Percentiles rank a stretch among this genome's conserved stretches.
Conservation (phyloP, 2,888 invertebrate species). For the Oligia strigilis region DNA sequence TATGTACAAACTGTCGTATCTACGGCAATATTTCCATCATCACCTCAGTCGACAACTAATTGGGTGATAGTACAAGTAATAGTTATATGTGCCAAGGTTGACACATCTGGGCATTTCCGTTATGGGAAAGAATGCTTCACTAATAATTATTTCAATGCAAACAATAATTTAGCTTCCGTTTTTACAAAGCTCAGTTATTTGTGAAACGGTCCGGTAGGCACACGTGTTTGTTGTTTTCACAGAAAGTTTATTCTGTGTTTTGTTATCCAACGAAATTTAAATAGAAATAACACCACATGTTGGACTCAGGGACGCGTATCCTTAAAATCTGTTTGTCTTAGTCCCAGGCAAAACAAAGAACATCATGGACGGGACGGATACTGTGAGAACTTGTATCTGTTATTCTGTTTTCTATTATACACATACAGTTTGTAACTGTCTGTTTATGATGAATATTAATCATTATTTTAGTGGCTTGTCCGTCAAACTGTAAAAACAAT, state of each 20-base stretch:
- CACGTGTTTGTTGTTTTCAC: constrained; percentile 76
- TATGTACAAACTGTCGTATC: not conserved
- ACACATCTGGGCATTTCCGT: constrained; percentile 40
- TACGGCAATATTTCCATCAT: not conserved
- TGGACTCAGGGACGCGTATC: constrained; percentile 68
- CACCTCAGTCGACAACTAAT: not conserved
- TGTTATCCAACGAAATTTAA: constrained; percentile 76
- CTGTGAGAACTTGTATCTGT: constrained; percentile 75
- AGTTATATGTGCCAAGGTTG: constrained; percentile 9
- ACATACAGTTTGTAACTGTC: constrained; percentile 49
- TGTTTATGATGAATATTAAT: constrained; percentile 56
- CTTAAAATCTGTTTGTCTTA: constrained; percentile 81
- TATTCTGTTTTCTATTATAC: constrained; percentile 72
- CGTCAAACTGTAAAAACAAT: constrained; percentile 54
- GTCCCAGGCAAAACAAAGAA: constrained; percentile 77
- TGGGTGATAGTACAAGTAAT: not conserved
- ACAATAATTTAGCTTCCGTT: constrained; percentile 56
- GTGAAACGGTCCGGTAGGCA: constrained; percentile 56
- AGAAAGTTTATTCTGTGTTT: constrained; percentile 78
- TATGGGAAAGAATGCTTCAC: constrained; percentile 22
- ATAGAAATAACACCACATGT: constrained; percentile 82
- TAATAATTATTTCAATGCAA: constrained; percentile 49
- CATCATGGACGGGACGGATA: constrained; percentile 64
- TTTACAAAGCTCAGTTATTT: constrained; percentile 53
- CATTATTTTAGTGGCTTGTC: constrained; percentile 54